phyloP scores from a whole-genome alignment of 1,140 invertebrate genomes.

The Anadara kagoshimensis region DNA sequence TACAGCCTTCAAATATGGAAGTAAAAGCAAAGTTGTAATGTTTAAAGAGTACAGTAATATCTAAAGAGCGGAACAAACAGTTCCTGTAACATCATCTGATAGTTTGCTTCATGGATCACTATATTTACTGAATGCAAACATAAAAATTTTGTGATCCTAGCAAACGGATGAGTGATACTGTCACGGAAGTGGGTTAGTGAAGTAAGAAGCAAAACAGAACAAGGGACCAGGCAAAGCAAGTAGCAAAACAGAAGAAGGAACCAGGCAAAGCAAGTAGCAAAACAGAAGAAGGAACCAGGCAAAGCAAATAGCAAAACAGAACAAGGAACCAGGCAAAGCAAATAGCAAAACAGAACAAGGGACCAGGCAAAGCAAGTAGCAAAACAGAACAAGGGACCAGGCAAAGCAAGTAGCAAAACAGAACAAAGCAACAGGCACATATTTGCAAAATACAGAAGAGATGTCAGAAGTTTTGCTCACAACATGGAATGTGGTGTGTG shows the following conservation, averaged over 20 bases:
- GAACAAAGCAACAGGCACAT: too few species aligned
- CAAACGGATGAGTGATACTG: constrained; percentile 25
- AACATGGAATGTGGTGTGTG: neutral
- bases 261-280: too few species aligned
- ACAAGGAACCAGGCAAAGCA: constrained; percentile 43
- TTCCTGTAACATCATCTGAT: constrained; percentile 43
- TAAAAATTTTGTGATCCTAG: constrained; percentile 43
- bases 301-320: too few species aligned
- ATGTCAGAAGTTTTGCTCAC: too few species aligned
- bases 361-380: too few species aligned
- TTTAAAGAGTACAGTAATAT: constrained; percentile 29
- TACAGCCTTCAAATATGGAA: too few species aligned
- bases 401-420: too few species aligned
- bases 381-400: too few species aligned
- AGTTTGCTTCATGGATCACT: constrained; percentile 40
- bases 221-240: constrained; percentile 32
- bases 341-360: constrained; percentile 32
- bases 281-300: too few species aligned
- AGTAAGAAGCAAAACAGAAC: constrained; percentile 39
- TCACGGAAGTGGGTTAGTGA: constrained; percentile 42
- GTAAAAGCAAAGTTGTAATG: neutral
- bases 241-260: too few species aligned
- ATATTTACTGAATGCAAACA: constrained; percentile 27
- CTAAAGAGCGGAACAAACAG: constrained; percentile 21
- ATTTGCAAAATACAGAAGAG: constrained; percentile 39